Evolutionary conservation across 2,113 vertebrate species (phyloP).

Genomic region (Condylura cristata): DNA sequence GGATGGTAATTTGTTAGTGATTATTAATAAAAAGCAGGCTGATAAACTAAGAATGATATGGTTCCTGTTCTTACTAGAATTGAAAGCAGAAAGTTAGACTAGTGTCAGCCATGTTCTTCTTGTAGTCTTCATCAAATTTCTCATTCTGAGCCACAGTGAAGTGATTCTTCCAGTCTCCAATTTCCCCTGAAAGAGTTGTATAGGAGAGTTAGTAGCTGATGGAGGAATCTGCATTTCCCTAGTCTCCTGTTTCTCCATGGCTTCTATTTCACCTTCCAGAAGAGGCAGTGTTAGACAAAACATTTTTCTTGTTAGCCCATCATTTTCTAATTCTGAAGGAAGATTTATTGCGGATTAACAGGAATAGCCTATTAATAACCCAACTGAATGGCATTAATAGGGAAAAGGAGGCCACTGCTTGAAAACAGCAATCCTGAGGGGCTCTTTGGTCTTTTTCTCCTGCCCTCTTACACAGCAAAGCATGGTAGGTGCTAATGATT

Average conservation of each 20-base stretch:
- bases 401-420: no score
- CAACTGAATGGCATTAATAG: not conserved
- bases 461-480: not conserved
- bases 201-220: not conserved
- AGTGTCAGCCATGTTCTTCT: constrained; percentile 81
- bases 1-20: not conserved
- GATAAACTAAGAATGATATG: not conserved
- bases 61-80: constrained; percentile 50
- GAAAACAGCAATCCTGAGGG: not conserved
- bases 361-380: not conserved
- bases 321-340: not conserved
- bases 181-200: constrained; percentile 82
- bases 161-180: constrained; percentile 93
- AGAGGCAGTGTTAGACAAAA: not conserved
- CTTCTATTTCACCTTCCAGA: not conserved
- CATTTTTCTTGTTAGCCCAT: not conserved
- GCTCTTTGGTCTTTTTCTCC: not conserved
- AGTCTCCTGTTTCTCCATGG: not conserved
- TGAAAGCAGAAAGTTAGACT: constrained; percentile 74
- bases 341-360: not conserved
- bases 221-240: not conserved
- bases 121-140: constrained; percentile 87
- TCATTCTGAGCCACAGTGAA: constrained; percentile 91
- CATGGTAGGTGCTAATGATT: not conserved
- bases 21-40: not conserved